Base-by-base conservation (phyloP, 2,888 invertebrate genomes). In the Xanthia togata region DNA sequence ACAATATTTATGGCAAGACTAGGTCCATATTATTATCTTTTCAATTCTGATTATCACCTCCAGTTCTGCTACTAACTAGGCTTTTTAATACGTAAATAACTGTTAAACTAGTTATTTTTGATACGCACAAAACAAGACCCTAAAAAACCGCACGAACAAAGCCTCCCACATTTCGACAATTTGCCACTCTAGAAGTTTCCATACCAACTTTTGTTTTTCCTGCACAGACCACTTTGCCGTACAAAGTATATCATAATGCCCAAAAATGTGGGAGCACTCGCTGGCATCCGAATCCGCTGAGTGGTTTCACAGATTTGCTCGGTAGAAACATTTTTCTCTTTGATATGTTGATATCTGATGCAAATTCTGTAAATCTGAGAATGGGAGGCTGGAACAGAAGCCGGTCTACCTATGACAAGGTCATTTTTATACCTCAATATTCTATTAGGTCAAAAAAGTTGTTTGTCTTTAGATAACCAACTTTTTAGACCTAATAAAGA, bases 241-340 rank as follows among this genome's bases (percentile, higher is more conserved):
- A 77, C 57, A 78, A 79, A 85, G 76, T 77, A 85, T 77, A 82
- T 73, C 69, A 84, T 84, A 84, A 84, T 84, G 64, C 63, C 82
- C 67, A 78, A 84, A 84, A 84, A 84, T 76, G 65, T 78, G 53
- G 53, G 44, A 69, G 74, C 80, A 76, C 78, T 85, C 80, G 44
- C 73, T 59, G 64, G 69, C 73, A 70, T 72, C 80, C 60, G 76
- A 86, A 86, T 79, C 71, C 82, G 75, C 78, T 84, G 84, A 86
- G 86, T 86, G 86, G 78, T 86, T 86, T 75, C 44, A 59, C 73
- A 76, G 75, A 80, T 74, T 78, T 83, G 62, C 47, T 70, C 31
- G 50, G 50, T 60, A 70, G 76, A 75, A 67, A 60, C 67, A 70
- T 84, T 82, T 78, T 81, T 70, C 76, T 60, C 76, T 84, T 84